Evolutionary conservation across 2,113 vertebrate species (phyloP), one percentile per base, ranked within the genome.

Genomic region (Pimephales promelas): DNA sequence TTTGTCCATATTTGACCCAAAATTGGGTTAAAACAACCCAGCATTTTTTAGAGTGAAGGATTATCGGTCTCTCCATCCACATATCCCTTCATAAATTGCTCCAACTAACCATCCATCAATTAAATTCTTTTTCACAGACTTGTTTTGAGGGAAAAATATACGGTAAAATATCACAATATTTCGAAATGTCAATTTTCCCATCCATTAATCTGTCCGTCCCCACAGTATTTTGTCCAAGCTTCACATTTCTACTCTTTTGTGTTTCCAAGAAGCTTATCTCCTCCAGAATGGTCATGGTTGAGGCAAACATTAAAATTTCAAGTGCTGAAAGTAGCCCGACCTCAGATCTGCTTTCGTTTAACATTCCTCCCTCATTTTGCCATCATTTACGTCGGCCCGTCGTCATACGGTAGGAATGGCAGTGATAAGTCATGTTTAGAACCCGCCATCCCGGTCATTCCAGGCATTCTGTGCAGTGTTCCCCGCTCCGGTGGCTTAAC

Each of bases 341-440:
- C 84, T 66, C 82, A 84, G 82, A 68, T 86, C 84, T 84, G 76
- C 64, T 40, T 88, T 85, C 52, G 20, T 75, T 88, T 79, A 75
- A 73, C 83, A 84, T 77, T 82, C 77, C 72, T 82, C 45, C 28
- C 59, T 72, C 20, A 16, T 84, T 80, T 74, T 43, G 61, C 68
- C 71, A 20, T 75, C 56, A 64, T 75, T 78, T 72, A 28, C 45
- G 8, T 79, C 54, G 18, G 28, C 1, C 68, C 61, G 75, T 88
- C 68, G 59, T 78, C 68, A 75, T 56, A 28, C 54, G 18, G 16
- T 52, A 79, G 82, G 61, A 82, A 77, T 86, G 14, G 26, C 56
- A 43, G 34, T 54, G 59, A 54, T 76, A 49, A 79, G 62, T 76
- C 66, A 71, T 52, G 47, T 73, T 76, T 52, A 24, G 56, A 26